phyloP scores from a whole-genome alignment of 1,140 invertebrate genomes.

The Leptoteleia sp. region DNA sequence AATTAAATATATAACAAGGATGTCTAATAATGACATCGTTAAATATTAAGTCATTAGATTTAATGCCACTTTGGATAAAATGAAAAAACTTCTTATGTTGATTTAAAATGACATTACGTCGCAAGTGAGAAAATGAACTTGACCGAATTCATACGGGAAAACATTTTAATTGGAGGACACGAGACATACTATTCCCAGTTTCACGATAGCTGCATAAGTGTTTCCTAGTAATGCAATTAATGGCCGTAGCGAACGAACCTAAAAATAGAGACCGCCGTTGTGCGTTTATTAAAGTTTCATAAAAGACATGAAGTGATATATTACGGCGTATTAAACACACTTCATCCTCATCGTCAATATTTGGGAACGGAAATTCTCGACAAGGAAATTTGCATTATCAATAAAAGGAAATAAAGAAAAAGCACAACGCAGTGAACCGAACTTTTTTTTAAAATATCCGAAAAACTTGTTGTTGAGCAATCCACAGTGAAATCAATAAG shows the following conservation, averaged over 20 bases:
- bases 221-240: slow-evolving; percentile 47
- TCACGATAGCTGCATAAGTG: too few species aligned
- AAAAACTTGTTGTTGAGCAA: too few species aligned
- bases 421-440: too few species aligned
- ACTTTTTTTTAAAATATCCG: too few species aligned
- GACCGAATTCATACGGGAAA: slow-evolving; percentile 48
- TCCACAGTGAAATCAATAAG: too few species aligned
- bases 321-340: slow-evolving; percentile 15
- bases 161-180: slow-evolving; percentile 18
- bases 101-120: slow-evolving; percentile 11
- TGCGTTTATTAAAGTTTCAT: slow-evolving; percentile 17
- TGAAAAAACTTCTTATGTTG: slow-evolving; percentile 6
- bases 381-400: too few species aligned
- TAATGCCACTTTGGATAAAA: neutral
- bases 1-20: too few species aligned
- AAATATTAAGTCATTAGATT: too few species aligned
- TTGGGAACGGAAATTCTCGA: too few species aligned
- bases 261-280: slow-evolving; percentile 5
- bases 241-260: neutral
- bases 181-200: slow-evolving; percentile 4
- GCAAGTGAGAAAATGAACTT: slow-evolving; percentile 42
- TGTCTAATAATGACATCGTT: too few species aligned
- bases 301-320: slow-evolving; percentile 7
- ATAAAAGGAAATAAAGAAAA: too few species aligned
- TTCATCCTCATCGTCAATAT: slow-evolving; percentile 1